Percentiles rank a stretch among this genome's conserved stretches.
Conservation (phyloP, 2,797 vertebrate species). For the Stomatorhinus walkeri region DNA sequence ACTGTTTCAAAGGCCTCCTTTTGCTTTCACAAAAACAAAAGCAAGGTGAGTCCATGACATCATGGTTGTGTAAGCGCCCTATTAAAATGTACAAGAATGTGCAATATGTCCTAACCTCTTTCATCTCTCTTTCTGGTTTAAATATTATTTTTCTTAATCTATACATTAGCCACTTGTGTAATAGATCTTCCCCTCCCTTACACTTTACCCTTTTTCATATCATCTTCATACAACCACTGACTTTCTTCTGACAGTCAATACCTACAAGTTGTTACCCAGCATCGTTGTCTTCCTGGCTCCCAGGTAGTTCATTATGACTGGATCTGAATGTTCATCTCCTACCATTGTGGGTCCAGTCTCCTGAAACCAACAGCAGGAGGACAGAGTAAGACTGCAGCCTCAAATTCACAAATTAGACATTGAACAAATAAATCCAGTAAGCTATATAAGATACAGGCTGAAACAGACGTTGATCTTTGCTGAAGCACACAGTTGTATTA, state of each 20-base stretch:
- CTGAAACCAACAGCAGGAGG: slow-evolving; percentile 52
- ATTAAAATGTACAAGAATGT: neutral
- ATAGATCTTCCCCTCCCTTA: too few species aligned
- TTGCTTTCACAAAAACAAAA: neutral
- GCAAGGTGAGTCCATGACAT: neutral
- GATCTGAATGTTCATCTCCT: slow-evolving; percentile 83
- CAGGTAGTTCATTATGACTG: slow-evolving; percentile 76
- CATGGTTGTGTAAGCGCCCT: neutral
- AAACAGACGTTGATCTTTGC: neutral
- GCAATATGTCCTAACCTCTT: neutral
- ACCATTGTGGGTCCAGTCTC: slow-evolving; percentile 90
- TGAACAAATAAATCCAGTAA: neutral
- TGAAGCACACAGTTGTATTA: neutral
- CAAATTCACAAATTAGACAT: slow-evolving; percentile 10
- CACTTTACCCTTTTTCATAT: neutral
- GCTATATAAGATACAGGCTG: neutral
- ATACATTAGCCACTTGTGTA: neutral
- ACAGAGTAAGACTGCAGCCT: slow-evolving; percentile 8
- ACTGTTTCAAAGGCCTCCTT: neutral
- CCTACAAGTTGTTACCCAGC: slow-evolving; percentile 96
- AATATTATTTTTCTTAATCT: neutral
- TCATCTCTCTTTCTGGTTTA: neutral
- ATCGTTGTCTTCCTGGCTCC: slow-evolving; percentile 78
- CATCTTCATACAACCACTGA: neutral
- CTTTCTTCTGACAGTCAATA: slow-evolving; percentile 32